phyloP scores from a whole-genome alignment of 2,113 vertebrate species.

The Shinisaurus crocodilurus region DNA sequence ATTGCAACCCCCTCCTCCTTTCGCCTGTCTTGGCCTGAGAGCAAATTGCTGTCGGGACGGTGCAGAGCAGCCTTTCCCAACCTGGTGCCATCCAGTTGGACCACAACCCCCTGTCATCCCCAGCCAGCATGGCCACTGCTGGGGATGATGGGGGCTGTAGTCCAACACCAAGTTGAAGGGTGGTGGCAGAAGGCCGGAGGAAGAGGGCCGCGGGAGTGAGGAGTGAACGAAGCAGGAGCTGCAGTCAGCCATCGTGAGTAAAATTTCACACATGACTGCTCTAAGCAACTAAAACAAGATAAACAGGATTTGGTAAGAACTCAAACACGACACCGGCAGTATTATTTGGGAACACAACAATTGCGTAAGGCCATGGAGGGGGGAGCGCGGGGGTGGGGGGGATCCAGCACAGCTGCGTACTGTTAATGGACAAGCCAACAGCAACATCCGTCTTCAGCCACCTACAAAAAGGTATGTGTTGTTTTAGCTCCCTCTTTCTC shows the following conservation, averaged over 20 bases:
- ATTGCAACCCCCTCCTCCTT: not conserved
- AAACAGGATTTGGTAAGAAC: conserved; percentile 76
- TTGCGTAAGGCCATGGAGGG: conserved; percentile 50
- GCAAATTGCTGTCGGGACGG: rapidly evolving
- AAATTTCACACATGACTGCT: conserved; percentile 81
- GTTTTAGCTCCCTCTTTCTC: not conserved
- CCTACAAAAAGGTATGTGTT: conserved; percentile 1
- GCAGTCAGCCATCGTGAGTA: not conserved
- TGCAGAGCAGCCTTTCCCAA: not conserved
- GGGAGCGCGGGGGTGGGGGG: conserved; percentile 3
- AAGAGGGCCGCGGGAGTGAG: not conserved
- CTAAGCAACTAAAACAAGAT: conserved; percentile 75
- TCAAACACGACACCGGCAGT: conserved; percentile 61
- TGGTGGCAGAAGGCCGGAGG: rapidly evolving
- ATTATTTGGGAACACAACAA: conserved; percentile 64
- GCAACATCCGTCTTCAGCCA: not conserved
- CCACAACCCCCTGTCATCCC: too few species aligned
- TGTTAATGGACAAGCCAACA: conserved; percentile 33
- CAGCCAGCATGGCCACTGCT: too few species aligned
- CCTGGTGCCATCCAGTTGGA: too few species aligned
- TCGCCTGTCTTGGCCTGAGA: rapidly evolving
- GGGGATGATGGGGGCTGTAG: too few species aligned
- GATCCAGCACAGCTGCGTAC: conserved; percentile 50
- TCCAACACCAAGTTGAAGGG: too few species aligned
- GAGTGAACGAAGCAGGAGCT: rapidly evolving